Conservation (phyloP, 2,797 vertebrate species). For the Melanotaenia parkinsoni region DNA sequence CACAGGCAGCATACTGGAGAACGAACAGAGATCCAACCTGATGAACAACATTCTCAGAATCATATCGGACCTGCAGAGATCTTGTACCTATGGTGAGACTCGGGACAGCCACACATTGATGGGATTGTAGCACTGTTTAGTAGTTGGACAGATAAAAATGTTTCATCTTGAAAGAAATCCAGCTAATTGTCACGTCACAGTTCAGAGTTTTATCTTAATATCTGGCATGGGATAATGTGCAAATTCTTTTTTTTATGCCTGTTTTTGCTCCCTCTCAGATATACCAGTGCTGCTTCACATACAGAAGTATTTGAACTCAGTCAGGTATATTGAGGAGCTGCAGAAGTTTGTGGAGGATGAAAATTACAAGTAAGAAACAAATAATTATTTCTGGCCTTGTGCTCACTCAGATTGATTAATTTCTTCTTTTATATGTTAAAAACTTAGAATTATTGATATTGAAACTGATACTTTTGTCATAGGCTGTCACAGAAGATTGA, state of each 20-base stretch:
- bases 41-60: slow-evolving; percentile 99
- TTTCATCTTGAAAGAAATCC: not conserved
- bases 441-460: not conserved
- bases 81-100: slow-evolving; percentile 93
- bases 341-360: slow-evolving; percentile 99
- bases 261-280: slow-evolving; percentile 79
- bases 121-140: not conserved
- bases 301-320: slow-evolving; percentile 98
- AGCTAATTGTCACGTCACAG: not conserved
- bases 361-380: slow-evolving; percentile 94
- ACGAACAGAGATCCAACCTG: slow-evolving; percentile 95
- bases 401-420: not conserved
- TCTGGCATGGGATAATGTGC: not conserved
- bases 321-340: slow-evolving; percentile 97
- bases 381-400: not conserved
- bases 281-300: slow-evolving; percentile 94
- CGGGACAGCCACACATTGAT: not conserved
- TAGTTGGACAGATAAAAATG: not conserved
- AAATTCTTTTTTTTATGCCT: slow-evolving; percentile 3
- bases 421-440: not conserved
- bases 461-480: slow-evolving; percentile 1
- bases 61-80: slow-evolving; percentile 97
- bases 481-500: slow-evolving; percentile 98
- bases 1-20: slow-evolving; percentile 98
- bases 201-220: not conserved